Conservation (phyloP, 2,113 vertebrate genomes). For the Peromyscus leucopus region DNA sequence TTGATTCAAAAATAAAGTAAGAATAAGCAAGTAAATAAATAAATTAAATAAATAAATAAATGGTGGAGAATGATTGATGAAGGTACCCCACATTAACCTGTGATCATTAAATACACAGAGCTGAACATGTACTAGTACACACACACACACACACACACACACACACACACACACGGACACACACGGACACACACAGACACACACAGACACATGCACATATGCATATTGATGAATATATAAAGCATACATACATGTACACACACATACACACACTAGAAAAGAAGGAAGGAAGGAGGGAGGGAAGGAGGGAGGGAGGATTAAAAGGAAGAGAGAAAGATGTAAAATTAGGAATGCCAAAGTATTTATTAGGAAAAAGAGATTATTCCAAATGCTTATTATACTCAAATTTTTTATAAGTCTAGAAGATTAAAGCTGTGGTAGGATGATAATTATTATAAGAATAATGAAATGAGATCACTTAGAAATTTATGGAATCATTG, state of each 20-base stretch:
- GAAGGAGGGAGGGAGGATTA: background rate
- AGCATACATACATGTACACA: background rate
- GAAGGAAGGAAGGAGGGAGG: accelerated
- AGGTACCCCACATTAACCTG: background rate
- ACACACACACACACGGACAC: background rate
- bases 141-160: background rate
- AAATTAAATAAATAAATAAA: background rate
- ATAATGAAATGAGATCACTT: background rate
- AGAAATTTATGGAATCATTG: background rate
- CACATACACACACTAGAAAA: background rate
- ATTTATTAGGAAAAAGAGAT: background rate
- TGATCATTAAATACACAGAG: background rate
- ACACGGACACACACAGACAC: background rate
- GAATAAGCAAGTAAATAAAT: background rate
- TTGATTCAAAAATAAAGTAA: background rate
- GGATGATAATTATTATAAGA: background rate
- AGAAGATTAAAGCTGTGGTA: background rate
- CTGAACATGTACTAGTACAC: background rate
- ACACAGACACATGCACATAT: background rate
- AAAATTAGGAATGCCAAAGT: background rate
- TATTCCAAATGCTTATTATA: background rate
- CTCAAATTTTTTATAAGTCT: background rate
- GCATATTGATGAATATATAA: too few species aligned
- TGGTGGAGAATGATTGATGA: background rate
- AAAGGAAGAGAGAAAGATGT: background rate